Evolutionary conservation across 2,113 vertebrate genomes (phyloP).

Genomic region (Monopterus albus): DNA sequence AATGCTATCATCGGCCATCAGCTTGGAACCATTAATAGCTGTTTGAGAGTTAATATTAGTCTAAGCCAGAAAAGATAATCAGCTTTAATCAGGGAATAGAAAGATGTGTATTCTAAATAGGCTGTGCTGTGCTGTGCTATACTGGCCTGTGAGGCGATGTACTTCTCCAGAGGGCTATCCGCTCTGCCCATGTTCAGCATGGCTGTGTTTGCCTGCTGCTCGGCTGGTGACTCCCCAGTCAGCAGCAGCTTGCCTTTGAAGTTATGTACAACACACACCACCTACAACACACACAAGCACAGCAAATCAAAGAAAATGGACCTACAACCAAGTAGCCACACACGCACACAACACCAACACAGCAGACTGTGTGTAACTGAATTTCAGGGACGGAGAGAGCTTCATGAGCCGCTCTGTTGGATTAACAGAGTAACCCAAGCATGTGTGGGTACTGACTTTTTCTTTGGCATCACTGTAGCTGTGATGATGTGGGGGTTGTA

Average conservation of each 20-base stretch:
- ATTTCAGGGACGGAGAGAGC: conserved; percentile 14
- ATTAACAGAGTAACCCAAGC: conserved; percentile 8
- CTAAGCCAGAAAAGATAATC: too few relatives aligned
- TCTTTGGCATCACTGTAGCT: neutral
- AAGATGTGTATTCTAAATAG: neutral
- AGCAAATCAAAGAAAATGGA: neutral
- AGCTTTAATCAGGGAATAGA: neutral
- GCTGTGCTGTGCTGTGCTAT: neutral
- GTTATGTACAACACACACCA: conserved; percentile 97
- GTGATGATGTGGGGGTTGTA: conserved; percentile 29
- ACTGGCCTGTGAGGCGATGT: conserved; percentile 86
- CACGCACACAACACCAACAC: neutral
- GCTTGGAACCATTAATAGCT: too few relatives aligned
- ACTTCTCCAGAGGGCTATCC: conserved; percentile 95
- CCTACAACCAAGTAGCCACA: neutral
- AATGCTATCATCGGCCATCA: too few relatives aligned
- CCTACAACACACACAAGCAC: conserved; percentile 78
- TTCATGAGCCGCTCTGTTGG: conserved; percentile 3
- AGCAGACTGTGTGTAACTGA: conserved; percentile 2
- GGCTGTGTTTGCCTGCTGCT: conserved; percentile 80
- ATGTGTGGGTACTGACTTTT: conserved; percentile 20
- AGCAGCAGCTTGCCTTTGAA: conserved; percentile 94
- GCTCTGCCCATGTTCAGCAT: conserved; percentile 88
- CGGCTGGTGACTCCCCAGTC: conserved; percentile 82
- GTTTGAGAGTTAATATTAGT: too few relatives aligned